Conservation (phyloP, 2,888 invertebrate species). For the Meteorus colon region DNA sequence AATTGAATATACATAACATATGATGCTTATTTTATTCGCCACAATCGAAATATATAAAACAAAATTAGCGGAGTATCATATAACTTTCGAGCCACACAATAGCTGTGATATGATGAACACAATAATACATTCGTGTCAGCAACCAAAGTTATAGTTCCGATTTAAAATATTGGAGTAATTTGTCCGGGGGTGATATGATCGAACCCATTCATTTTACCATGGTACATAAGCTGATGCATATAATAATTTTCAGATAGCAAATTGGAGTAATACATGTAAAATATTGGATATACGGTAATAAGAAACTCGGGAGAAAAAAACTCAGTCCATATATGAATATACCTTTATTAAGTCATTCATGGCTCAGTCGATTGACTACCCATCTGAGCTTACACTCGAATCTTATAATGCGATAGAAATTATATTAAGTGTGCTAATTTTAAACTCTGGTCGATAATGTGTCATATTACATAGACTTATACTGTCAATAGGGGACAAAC, state of each 20-base stretch:
- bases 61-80: not conserved
- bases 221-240: slow-evolving; percentile 43
- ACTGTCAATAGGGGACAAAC: not conserved
- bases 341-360: not conserved
- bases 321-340: not conserved
- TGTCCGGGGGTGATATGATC: not conserved
- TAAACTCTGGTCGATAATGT: not conserved
- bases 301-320: not conserved
- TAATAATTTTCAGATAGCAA: slow-evolving; percentile 45
- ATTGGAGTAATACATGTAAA: slow-evolving; percentile 29
- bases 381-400: not conserved
- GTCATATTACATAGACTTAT: not conserved
- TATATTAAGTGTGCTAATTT: not conserved
- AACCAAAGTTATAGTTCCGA: not conserved
- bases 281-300: not conserved
- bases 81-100: slow-evolving; percentile 13
- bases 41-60: not conserved
- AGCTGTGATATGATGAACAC: slow-evolving; percentile 27
- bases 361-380: not conserved
- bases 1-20: not conserved
- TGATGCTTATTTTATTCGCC: not conserved
- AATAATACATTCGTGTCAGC: slow-evolving; percentile 6
- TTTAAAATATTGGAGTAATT: slow-evolving; percentile 1
- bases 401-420: not conserved
- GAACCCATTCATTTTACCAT: not conserved